A percentile compares a stretch with the other conserved stretches of the same genome.
Evolutionary conservation across 1,140 invertebrate species (phyloP).

Genomic region (Papilio dardanus): DNA sequence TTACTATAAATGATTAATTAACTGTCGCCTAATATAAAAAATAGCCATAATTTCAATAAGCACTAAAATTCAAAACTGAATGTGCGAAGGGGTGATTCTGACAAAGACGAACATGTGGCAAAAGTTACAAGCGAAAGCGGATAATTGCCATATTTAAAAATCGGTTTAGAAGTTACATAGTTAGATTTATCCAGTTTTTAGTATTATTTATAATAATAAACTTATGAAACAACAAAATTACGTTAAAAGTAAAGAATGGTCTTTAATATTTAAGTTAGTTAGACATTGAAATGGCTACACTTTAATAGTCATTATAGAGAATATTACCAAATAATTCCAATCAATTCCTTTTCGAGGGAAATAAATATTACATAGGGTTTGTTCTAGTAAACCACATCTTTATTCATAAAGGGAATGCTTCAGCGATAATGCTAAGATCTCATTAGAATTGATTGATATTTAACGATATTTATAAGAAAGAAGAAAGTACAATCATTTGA

Average conservation of each 20-base stretch:
- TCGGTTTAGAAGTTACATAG: no score
- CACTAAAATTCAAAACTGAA: no score
- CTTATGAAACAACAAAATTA: no score
- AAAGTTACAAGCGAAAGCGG: neutral
- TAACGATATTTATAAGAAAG: neutral
- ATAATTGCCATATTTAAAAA: no score
- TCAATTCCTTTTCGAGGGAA: neutral
- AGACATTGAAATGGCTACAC: no score
- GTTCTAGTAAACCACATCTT: neutral
- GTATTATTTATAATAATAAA: no score
- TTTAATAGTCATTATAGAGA: neutral
- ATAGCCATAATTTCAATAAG: neutral
- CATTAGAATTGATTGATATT: neutral
- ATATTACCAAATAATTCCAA: conserved; percentile 7
- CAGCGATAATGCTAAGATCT: neutral
- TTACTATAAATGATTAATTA: neutral
- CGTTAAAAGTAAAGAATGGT: no score
- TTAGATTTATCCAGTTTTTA: no score
- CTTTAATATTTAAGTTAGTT: no score
- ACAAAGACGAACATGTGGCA: neutral
- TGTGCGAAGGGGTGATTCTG: neutral
- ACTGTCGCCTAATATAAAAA: neutral
- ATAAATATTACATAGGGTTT: neutral
- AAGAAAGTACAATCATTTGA: no score
- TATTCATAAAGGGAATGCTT: conserved; percentile 1